phyloP scores from a whole-genome alignment of 1,140 invertebrate species.

The Sarcophaga bullata region DNA sequence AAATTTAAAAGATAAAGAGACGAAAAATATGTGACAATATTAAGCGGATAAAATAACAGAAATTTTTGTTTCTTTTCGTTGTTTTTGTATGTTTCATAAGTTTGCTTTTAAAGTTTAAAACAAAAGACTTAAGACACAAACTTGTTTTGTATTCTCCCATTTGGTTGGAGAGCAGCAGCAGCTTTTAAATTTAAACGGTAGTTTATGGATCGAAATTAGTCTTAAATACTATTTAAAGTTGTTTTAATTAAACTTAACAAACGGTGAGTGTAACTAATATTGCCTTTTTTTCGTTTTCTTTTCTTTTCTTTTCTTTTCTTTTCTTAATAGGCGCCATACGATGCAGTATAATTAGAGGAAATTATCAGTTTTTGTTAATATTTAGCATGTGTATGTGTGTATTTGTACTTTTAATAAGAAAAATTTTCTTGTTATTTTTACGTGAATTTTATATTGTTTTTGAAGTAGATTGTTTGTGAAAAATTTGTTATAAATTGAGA shows the following conservation, averaged over 20 bases:
- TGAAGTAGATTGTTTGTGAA: too few relatives aligned
- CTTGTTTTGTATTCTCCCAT: background rate
- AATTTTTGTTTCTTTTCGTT: background rate
- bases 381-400: background rate
- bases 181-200: background rate
- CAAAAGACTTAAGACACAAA: slow-evolving; percentile 1
- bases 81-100: too few relatives aligned
- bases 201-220: background rate
- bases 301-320: background rate
- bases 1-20: background rate
- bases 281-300: background rate
- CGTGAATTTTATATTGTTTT: too few relatives aligned
- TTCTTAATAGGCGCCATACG: background rate
- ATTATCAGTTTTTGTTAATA: background rate
- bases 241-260: background rate
- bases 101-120: background rate
- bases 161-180: background rate
- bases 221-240: slow-evolving; percentile 16
- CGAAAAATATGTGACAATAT: background rate
- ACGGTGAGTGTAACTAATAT: background rate
- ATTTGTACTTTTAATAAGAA: too few relatives aligned
- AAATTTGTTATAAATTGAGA: too few relatives aligned
- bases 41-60: background rate
- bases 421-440: too few relatives aligned
- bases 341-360: too few relatives aligned